A percentile compares a stretch with the other conserved stretches of the same genome.
Evolutionary conservation across 2,797 vertebrate species (phyloP).

Genomic region (Okamejei kenojei): DNA sequence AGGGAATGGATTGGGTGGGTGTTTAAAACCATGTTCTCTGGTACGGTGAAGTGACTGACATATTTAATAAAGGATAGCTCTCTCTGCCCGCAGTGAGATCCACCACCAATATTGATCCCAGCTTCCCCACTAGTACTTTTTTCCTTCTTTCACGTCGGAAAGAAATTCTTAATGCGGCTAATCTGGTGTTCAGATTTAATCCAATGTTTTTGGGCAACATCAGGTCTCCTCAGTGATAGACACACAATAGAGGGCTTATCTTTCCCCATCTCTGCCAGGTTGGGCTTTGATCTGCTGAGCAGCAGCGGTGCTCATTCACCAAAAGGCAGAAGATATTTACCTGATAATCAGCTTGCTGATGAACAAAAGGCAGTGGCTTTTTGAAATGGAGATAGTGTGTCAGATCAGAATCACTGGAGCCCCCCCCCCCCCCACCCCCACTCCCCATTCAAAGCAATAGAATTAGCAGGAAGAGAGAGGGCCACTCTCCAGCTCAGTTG

Average conservation of each 20-base stretch:
- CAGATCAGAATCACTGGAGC: not conserved
- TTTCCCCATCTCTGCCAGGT: not conserved
- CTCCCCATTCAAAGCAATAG: not conserved
- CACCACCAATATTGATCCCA: not conserved
- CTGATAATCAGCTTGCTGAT: too few relatives aligned
- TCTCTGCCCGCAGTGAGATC: not conserved
- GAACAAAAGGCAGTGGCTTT: not conserved
- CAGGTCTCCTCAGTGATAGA: not conserved
- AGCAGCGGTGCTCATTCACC: not conserved
- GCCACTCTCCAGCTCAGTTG: not conserved
- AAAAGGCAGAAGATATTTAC: slow-evolving; percentile 9
- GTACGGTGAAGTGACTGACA: not conserved
- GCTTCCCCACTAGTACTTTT: not conserved
- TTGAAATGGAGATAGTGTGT: slow-evolving; percentile 22
- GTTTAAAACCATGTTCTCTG: not conserved
- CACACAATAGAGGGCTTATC: not conserved
- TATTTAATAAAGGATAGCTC: not conserved
- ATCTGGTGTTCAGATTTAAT: not conserved
- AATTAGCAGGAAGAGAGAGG: not conserved
- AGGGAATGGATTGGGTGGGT: not conserved
- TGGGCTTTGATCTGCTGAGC: slow-evolving; percentile 17
- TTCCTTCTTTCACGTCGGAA: not conserved
- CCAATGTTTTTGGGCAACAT: not conserved
- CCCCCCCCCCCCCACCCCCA: too few relatives aligned
- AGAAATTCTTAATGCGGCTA: too few relatives aligned